Conservation (phyloP, 2,797 vertebrate species). For the Pseudocheirus occidentalis region DNA sequence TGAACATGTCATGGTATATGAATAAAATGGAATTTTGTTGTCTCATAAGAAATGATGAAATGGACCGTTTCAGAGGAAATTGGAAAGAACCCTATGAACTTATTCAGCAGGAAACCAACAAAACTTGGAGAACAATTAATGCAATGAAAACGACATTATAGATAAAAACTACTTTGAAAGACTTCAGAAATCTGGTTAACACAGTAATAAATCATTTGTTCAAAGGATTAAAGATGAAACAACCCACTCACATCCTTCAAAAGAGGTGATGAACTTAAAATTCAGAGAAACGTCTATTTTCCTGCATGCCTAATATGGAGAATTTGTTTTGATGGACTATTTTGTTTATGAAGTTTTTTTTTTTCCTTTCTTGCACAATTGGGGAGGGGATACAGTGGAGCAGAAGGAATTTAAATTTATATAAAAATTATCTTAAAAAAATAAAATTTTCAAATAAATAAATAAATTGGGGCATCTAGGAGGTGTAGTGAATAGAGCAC, state of each 20-base stretch:
- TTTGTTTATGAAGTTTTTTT: background rate
- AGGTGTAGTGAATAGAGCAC: too few species aligned
- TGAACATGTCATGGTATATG: background rate
- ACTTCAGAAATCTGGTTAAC: background rate
- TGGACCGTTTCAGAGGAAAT: background rate
- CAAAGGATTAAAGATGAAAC: background rate
- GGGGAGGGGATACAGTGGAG: background rate
- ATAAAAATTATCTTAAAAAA: background rate
- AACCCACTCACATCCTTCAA: background rate
- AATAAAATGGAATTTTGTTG: background rate
- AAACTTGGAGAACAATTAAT: background rate
- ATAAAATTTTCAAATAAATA: background rate
- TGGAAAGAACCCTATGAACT: background rate
- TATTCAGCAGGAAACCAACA: background rate
- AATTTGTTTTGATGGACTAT: background rate
- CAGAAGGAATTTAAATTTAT: background rate
- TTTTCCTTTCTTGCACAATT: background rate
- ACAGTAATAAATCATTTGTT: background rate
- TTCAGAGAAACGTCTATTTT: background rate
- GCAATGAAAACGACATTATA: background rate
- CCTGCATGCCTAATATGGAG: background rate
- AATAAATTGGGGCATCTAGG: too few species aligned
- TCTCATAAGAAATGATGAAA: background rate
- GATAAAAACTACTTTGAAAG: background rate
- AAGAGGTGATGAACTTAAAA: background rate